Base-by-base conservation (phyloP, 2,113 vertebrate genomes). In the Trochalopteron elliotii region DNA sequence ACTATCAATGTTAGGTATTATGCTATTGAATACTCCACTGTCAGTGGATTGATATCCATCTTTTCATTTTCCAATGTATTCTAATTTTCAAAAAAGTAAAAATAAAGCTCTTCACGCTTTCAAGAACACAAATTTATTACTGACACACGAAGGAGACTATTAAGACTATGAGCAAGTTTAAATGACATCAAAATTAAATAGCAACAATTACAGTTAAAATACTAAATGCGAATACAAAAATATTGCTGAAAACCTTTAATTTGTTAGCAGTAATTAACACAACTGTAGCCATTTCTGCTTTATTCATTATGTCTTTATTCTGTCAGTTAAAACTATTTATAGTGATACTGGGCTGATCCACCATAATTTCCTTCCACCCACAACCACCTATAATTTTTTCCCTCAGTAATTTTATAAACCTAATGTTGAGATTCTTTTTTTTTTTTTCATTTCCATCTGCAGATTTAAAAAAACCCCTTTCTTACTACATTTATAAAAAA, bases 251-350 rank as follows among this genome's bases (percentile, higher is more conserved):
- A 98, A 95, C 89, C 78, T 93, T 96, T 97, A 89, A 97, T 97
- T 97, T 97, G 88, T 94, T 97, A 80, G 69, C 70, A 91, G 67
- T 91, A 97, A 97, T 98, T 97, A 96, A 94, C 80, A 97, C 82
- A 97, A 96, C 91, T 87, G 93, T 65, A 96, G 69, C 77, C 78
- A 91, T 89, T 55, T 94, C 82, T 83, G 37, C 92, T 95, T 94
- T 95, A 94, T 89, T 97, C 86, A 86, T 95, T 93, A 93, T 80
- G 79, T 61, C 67, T 96, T 97, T 84, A 77, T 94, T 97, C 97
- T 97, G 80, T 93, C 96, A 97, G 92, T 97, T 96, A 57, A 83
- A 83, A 89, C 94, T 97, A 97, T 96, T 97, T 97, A 97, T 97
- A 95, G 87, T 61, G 31, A 89, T 82, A 91, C 45, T 92, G 86